Conservation (phyloP, 2,888 invertebrate species). For the Rhagonycha fulva region DNA sequence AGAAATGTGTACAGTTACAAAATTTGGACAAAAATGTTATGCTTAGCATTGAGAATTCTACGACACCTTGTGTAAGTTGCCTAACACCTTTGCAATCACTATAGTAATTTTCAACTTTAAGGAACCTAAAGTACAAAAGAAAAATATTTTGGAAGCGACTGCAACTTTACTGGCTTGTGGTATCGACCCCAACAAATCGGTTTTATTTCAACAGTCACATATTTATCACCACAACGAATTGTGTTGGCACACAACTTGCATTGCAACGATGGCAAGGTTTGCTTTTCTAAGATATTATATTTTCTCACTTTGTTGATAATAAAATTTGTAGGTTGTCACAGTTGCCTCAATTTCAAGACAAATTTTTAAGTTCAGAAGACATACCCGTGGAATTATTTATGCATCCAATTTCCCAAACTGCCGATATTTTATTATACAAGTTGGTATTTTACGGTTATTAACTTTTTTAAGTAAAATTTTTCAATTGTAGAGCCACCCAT, state of each 20-base stretch:
- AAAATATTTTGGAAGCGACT: conserved; percentile 75
- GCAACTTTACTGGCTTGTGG: conserved; percentile 91
- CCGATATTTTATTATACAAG: conserved; percentile 94
- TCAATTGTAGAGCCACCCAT: conserved; percentile 73
- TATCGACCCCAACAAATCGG: conserved; percentile 77
- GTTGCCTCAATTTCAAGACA: conserved; percentile 92
- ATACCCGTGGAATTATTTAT: conserved; percentile 83
- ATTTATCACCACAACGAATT: conserved; percentile 86
- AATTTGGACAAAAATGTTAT: conserved; percentile 70
- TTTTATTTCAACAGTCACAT: conserved; percentile 87
- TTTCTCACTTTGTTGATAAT: not conserved
- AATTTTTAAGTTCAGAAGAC: conserved; percentile 72
- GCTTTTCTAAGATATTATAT: not conserved
- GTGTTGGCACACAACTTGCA: conserved; percentile 84
- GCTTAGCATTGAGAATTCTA: conserved; percentile 88
- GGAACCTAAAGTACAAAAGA: conserved; percentile 64
- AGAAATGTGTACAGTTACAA: conserved; percentile 84
- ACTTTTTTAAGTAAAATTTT: conserved; percentile 3
- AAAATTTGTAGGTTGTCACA: conserved; percentile 65
- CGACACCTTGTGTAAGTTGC: conserved; percentile 72
- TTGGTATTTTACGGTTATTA: conserved; percentile 51
- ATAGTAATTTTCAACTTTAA: conserved; percentile 41
- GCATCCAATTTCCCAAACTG: conserved; percentile 94
- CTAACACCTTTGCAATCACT: not conserved
- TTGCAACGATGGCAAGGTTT: conserved; percentile 75